Base-by-base conservation (phyloP, 1,140 invertebrate species). In the Cephus cinctus region DNA sequence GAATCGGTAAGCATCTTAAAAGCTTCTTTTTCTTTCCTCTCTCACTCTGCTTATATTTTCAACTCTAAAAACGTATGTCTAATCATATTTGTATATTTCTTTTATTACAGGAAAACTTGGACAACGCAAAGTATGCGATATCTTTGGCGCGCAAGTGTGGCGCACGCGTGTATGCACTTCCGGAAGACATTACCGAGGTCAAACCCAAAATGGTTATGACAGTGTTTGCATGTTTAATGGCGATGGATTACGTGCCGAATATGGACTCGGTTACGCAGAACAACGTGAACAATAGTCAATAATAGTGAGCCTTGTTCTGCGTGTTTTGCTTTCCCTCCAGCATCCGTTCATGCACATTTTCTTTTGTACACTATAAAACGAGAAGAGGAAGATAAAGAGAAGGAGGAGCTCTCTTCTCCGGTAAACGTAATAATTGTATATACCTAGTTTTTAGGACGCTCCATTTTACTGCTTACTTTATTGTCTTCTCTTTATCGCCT, bases 191-290 rank as follows among this genome's bases (percentile, higher is more conserved):
- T 61, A 90, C 94, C 2, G 96, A 99, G 80, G 86, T 96, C 1
- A 98, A 98, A 73, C 91, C 86, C 20, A 99, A 98, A 79, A 97
- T 99, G 95, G 90, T 99, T 16, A 96, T 99, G 94, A 99, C 97
- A 4, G 90, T 98, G 35, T 99, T 98, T 80, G 96, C 97, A 18
- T 98, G 96, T 72, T 82, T 99, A 50, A 98, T 99, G 96, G 92
- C 94, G 14, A 83, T 93, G 65, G 95, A 96, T 77, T 96, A 94
- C 73, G 85, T 95, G 61, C 92, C 93, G 43, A 87, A 87, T 63
- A 88, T 92, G 87, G 89, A 90, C 59, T 69, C 69, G 2, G 48
- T 60, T 19, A 65, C 67, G 36, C 65, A 67, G 40, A 65, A 66
- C 12, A 54, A 43, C 31, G 34, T 54, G 5, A 56, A 50, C 40